Conservation (phyloP, 2,888 invertebrate species). For the Luffia ferchaultella region DNA sequence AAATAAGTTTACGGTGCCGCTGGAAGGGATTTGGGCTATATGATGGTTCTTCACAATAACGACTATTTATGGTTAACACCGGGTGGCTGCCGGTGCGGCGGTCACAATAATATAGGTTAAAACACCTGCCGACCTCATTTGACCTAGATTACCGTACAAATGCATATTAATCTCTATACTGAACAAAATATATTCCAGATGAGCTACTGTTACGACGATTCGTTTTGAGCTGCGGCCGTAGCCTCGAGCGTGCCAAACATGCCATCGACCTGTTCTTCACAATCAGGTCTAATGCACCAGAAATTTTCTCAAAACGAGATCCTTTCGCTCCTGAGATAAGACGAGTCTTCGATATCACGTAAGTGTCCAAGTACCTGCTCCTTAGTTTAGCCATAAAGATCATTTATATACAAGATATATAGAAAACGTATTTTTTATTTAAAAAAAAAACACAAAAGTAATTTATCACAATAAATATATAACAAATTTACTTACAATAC, state of each 20-base stretch:
- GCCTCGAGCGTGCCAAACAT: constrained; percentile 65
- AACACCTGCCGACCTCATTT: no score
- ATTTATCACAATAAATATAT: no score
- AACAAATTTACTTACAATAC: no score
- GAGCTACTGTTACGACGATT: constrained; percentile 65
- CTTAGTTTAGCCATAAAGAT: background rate
- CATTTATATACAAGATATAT: background rate
- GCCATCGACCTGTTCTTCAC: constrained; percentile 67
- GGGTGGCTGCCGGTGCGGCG: no score
- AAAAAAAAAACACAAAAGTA: background rate
- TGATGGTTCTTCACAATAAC: no score
- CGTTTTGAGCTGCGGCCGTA: constrained; percentile 59
- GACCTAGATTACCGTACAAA: no score
- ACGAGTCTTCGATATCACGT: constrained; percentile 65
- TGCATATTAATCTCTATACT: no score
- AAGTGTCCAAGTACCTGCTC: constrained; percentile 22
- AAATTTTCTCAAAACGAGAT: constrained; percentile 68
- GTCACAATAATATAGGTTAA: no score
- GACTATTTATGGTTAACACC: no score
- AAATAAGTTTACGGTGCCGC: no score
- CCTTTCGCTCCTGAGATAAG: constrained; percentile 59
- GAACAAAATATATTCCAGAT: constrained; percentile 54
- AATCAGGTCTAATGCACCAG: constrained; percentile 64
- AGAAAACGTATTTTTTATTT: background rate
- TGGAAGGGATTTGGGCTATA: no score